phyloP scores from a whole-genome alignment of 2,113 vertebrate species.

The Perca flavescens region DNA sequence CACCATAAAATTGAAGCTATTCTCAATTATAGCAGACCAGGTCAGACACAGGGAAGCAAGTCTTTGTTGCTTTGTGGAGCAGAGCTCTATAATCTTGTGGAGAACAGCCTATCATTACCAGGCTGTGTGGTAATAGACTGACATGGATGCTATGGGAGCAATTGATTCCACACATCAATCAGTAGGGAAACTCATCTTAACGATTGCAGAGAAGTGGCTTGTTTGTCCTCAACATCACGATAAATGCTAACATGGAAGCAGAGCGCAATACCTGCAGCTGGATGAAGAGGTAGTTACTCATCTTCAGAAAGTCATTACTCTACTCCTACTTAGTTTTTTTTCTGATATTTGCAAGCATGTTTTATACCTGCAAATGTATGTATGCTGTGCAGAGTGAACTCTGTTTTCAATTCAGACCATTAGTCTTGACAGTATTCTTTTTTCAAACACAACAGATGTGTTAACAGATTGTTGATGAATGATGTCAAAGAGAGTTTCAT shows the following conservation, averaged over 20 bases:
- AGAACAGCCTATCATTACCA: constrained; percentile 86
- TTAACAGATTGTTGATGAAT: background rate
- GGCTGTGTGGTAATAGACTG: constrained; percentile 83
- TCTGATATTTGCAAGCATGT: constrained; percentile 40
- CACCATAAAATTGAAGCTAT: constrained; percentile 73
- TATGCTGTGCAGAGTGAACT: background rate
- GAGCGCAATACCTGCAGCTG: constrained; percentile 55
- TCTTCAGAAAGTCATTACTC: constrained; percentile 68
- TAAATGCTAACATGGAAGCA: constrained; percentile 76
- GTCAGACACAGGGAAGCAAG: constrained; percentile 75
- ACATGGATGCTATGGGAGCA: constrained; percentile 87
- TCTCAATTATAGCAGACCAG: constrained; percentile 75
- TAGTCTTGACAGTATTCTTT: constrained; percentile 4
- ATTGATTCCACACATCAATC: constrained; percentile 88
- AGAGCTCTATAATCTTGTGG: constrained; percentile 83
- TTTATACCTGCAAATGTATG: constrained; percentile 40
- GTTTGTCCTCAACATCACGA: constrained; percentile 77
- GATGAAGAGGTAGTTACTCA: constrained; percentile 66
- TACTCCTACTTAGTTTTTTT: constrained; percentile 31
- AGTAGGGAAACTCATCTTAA: constrained; percentile 80
- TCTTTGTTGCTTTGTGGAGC: constrained; percentile 81
- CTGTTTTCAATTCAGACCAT: constrained; percentile 6
- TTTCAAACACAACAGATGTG: background rate
- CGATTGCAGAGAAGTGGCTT: constrained; percentile 81
- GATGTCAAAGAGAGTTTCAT: background rate